phyloP scores from a whole-genome alignment of 2,888 invertebrate genomes.

The Apodemia hepburni region DNA sequence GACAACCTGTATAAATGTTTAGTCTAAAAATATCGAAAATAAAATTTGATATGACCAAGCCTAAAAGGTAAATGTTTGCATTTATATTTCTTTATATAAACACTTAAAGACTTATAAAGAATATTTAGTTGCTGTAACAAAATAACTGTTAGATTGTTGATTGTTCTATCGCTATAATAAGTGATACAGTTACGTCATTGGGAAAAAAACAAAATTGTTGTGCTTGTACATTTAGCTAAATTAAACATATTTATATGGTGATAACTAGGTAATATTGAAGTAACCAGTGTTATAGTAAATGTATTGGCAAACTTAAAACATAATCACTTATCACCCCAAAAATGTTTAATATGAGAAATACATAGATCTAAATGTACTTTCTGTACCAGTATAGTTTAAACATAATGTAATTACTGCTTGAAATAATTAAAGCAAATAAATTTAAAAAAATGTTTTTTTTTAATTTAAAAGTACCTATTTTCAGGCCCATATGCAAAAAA shows the following conservation, averaged over 20 bases:
- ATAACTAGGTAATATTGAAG: slow-evolving; percentile 6
- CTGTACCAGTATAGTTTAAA: slow-evolving; percentile 9
- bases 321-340: slow-evolving; percentile 6
- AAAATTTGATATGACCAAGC: too few relatives aligned
- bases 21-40: too few relatives aligned
- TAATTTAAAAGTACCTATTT: too few relatives aligned
- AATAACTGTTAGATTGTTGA: not conserved
- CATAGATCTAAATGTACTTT: not conserved
- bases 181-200: not conserved
- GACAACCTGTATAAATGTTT: too few relatives aligned
- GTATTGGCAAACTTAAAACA: slow-evolving; percentile 2
- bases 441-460: not conserved
- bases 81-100: too few relatives aligned
- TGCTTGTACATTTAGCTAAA: slow-evolving; percentile 6
- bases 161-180: not conserved
- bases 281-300: not conserved
- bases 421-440: slow-evolving; percentile 8
- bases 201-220: not conserved
- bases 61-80: too few relatives aligned
- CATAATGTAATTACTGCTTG: slow-evolving; percentile 9
- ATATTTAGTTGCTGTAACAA: too few relatives aligned
- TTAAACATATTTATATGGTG: slow-evolving; percentile 13
- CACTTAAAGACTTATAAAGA: too few relatives aligned
- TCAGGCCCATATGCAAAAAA: too few relatives aligned
- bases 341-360: slow-evolving; percentile 4